phyloP scores from a whole-genome alignment of 23 tunicate genomes.

The Phallusia fumigata region DNA sequence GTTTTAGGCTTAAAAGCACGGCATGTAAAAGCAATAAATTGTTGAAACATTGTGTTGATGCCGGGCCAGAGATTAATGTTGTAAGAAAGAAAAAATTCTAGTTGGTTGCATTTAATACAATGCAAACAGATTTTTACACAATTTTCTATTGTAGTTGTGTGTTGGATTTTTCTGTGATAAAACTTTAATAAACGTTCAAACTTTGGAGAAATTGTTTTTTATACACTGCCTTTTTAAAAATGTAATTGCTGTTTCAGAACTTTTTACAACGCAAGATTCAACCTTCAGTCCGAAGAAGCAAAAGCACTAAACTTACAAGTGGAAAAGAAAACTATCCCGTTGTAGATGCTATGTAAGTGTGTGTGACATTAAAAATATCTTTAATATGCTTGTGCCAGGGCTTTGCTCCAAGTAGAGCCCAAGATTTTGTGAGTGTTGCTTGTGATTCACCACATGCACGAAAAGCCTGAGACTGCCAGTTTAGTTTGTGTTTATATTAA shows the following conservation, averaged over 20 bases:
- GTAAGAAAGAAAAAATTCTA: no score
- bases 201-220: no score
- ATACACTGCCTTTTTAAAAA: no score
- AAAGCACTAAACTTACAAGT: slow-evolving; percentile 29
- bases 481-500: background rate
- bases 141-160: no score
- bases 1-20: no score
- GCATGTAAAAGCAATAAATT: no score
- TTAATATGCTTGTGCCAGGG: background rate
- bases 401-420: background rate
- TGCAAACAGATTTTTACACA: no score
- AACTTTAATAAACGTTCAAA: no score
- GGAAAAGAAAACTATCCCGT: slow-evolving; percentile 71
- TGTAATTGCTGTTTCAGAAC: slow-evolving; percentile 26
- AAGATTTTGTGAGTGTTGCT: background rate
- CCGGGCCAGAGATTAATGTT: no score
- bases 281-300: slow-evolving; percentile 52
- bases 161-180: no score
- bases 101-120: no score
- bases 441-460: slow-evolving; percentile 8
- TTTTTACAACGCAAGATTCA: slow-evolving; percentile 64
- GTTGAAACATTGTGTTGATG: no score
- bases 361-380: background rate
- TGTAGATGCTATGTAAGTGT: slow-evolving; percentile 35
- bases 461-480: background rate